Percentiles rank a stretch among this genome's conserved stretches.
Conservation (phyloP, 2,113 vertebrate species). For the Tragulus kanchil region DNA sequence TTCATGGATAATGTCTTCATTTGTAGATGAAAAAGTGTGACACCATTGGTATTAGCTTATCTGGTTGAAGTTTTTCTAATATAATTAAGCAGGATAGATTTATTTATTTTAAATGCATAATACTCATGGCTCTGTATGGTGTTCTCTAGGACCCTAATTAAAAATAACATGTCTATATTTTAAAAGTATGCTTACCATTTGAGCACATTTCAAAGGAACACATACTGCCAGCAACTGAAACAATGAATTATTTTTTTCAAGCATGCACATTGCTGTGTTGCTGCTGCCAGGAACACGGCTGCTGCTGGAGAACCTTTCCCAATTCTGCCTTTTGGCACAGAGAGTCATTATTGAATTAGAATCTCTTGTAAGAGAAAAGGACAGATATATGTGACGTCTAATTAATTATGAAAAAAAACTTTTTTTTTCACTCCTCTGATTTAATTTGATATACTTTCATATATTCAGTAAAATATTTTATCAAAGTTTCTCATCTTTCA, state of each 20-base stretch:
- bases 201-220: not conserved
- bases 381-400: not conserved
- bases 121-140: not conserved
- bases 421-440: not conserved
- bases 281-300: not conserved
- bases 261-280: not conserved
- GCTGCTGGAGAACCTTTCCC: not conserved
- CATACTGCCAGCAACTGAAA: not conserved
- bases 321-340: not conserved
- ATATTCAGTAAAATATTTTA: not conserved
- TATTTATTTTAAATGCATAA: conserved; percentile 27
- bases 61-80: not conserved
- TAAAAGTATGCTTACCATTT: not conserved
- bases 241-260: not conserved
- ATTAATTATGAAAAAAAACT: not conserved
- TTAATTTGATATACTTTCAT: not conserved
- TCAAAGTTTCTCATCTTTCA: not conserved
- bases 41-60: not conserved
- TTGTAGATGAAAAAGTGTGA: not conserved
- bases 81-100: not conserved
- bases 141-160: not conserved
- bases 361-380: not conserved
- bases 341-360: not conserved
- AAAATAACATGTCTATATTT: conserved; percentile 39
- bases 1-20: not conserved